phyloP scores from a whole-genome alignment of 2,797 vertebrate species.

The Nannoperca obscura region DNA sequence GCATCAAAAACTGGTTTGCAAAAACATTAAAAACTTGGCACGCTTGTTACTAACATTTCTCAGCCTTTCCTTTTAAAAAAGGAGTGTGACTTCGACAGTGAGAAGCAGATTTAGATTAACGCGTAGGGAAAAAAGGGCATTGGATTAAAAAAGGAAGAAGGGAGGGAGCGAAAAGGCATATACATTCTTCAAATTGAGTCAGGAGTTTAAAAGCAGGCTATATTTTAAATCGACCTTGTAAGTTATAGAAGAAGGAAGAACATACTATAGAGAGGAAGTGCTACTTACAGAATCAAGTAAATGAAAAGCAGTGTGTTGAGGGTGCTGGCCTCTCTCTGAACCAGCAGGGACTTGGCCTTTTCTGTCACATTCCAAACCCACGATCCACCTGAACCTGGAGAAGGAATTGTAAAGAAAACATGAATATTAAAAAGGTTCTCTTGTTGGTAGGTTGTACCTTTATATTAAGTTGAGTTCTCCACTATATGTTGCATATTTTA shows the following conservation, averaged over 20 bases:
- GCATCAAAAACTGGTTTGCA: background rate
- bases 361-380: constrained; percentile 74
- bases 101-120: constrained; percentile 6
- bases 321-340: constrained; percentile 79
- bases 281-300: constrained; percentile 91
- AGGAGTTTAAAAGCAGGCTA: too few relatives aligned
- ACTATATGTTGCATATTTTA: background rate
- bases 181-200: too few relatives aligned
- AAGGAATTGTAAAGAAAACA: background rate
- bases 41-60: constrained; percentile 4
- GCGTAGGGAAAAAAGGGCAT: background rate
- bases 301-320: constrained; percentile 87
- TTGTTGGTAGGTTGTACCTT: background rate
- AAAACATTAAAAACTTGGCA: background rate
- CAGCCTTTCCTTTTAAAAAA: background rate
- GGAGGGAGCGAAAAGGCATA: too few relatives aligned
- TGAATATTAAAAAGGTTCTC: background rate
- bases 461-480: background rate
- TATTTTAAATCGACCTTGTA: too few relatives aligned
- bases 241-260: background rate
- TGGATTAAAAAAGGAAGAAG: background rate
- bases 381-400: constrained; percentile 67
- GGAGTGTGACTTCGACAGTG: background rate
- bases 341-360: constrained; percentile 77
- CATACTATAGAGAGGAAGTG: background rate